These are phyloP conservation scores for Colinus virginianus DNA, from an alignment of 2,113 vertebrate species.

Conservation along the genomic window DNA sequence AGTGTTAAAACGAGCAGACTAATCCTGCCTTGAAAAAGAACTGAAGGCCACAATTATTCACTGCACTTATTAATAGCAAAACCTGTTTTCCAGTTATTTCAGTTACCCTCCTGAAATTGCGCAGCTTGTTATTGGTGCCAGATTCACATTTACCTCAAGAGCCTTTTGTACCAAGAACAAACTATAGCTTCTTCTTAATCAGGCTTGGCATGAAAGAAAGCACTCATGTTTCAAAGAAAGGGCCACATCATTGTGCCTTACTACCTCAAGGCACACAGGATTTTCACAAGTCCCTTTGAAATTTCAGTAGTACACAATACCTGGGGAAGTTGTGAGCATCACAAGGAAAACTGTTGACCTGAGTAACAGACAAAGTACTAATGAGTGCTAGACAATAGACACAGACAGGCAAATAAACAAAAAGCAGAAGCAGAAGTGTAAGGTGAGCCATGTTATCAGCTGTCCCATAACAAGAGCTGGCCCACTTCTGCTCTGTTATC, in stretches of 20 bases:
- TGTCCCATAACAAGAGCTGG: neutral
- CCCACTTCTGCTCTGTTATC: neutral
- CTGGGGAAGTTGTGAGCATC: neutral
- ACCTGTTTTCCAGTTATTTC: neutral
- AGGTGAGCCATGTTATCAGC: neutral
- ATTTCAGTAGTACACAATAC: neutral
- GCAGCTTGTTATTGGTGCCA: neutral
- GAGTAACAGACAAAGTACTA: neutral
- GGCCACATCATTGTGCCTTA: neutral
- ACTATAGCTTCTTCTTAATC: conserved; percentile 42
- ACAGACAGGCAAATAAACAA: neutral
- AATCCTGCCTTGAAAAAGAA: neutral
- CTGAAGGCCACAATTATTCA: neutral
- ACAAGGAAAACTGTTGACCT: neutral
- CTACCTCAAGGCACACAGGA: neutral
- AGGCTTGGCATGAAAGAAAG: conserved; percentile 23
- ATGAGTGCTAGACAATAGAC: conserved; percentile 4
- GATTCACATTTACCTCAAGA: conserved; percentile 27
- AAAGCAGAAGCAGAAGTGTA: conserved; percentile 35
- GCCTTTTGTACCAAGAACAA: conserved; percentile 23
- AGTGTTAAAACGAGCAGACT: neutral
- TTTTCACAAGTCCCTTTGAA: neutral
- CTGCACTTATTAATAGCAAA: neutral
- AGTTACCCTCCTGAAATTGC: neutral
- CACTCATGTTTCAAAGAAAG: conserved; percentile 27